Evolutionary conservation across 2,113 vertebrate genomes (phyloP), one percentile per base, ranked within the genome.

Genomic region (Labrus mixtus): DNA sequence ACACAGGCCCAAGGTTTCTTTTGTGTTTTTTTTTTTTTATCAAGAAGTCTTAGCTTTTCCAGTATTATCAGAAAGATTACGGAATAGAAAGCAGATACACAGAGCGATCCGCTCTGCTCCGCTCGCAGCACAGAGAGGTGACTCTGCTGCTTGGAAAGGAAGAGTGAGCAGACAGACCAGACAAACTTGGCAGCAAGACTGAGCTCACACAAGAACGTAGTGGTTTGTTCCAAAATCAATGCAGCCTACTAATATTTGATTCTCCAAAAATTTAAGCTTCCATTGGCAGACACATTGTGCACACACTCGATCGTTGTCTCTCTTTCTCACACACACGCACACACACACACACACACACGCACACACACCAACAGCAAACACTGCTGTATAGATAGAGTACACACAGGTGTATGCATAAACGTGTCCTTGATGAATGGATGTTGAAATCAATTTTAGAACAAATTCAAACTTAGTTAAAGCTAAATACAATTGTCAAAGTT

Each of bases 231-330:
- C 83, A 89, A 87, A 92, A 91, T 91, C 83, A 90, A 91, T 91
- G 84, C 81, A 76, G 80, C 88, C 84, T 74, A 79, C 89, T 89
- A 90, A 90, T 91, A 86, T 89, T 90, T 88, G 87, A 87, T 78
- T 92, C 83, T 87, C 81, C 64, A 84, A 84, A 89, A 85, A 68
- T 20, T 68, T 45, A 79, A 62, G 74, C 79, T 60, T 68, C 72
- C 68, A 58, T 83, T 85, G 85, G 84, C 81, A 81, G 78, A 79
- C 58, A 16, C 8, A 3, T 10, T 29, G 41, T 0, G 3, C 22
- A 13, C 54, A 16, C 57, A 54, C 33, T n/a, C 7, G 17, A 15
- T 48, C 6, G 15, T 48, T 48, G 19, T 51, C 48, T 51, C 48
- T n/a, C 48, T n/a, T 15, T 15, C 12, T 2, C 17, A 70, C 58